Evolutionary conservation across 2,797 vertebrate species (phyloP).

Genomic region (Adelosebastes latens): DNA sequence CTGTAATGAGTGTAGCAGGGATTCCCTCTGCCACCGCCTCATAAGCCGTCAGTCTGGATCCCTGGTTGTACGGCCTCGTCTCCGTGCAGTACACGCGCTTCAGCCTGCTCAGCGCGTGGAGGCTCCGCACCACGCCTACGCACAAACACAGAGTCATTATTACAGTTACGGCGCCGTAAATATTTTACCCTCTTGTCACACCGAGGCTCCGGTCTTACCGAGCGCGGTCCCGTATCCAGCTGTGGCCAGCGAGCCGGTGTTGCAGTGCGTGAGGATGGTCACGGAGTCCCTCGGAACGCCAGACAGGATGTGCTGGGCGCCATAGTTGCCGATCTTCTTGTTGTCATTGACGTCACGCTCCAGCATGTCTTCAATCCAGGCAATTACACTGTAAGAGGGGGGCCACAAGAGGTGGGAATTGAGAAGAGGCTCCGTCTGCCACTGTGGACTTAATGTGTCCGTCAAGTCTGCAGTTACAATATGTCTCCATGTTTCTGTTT

Average conservation of each 20-base stretch:
- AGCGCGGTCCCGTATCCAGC: constrained; percentile 94
- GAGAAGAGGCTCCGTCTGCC: constrained; percentile 27
- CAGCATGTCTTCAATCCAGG: constrained; percentile 89
- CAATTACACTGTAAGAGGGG: constrained; percentile 83
- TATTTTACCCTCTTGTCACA: neutral
- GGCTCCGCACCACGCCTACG: constrained; percentile 89
- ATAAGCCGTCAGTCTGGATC: constrained; percentile 90
- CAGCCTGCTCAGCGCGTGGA: constrained; percentile 85
- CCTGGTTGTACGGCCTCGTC: constrained; percentile 94
- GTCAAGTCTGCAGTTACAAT: constrained; percentile 18
- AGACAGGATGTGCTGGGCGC: constrained; percentile 89
- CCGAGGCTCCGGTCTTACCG: constrained; percentile 76
- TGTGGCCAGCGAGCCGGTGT: constrained; percentile 92
- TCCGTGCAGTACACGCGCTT: constrained; percentile 91
- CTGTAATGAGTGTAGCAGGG: constrained; percentile 90
- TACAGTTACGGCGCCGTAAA: neutral
- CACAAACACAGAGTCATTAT: constrained; percentile 58
- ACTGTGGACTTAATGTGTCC: constrained; percentile 19
- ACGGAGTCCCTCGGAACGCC: constrained; percentile 83
- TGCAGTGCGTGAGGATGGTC: constrained; percentile 93
- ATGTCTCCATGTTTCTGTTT: neutral
- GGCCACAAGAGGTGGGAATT: constrained; percentile 22
- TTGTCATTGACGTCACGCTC: constrained; percentile 91
- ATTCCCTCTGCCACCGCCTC: constrained; percentile 90
- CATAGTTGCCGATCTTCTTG: constrained; percentile 89